Conservation (phyloP, 2,888 invertebrate genomes). For the Lochmaea capreae region DNA sequence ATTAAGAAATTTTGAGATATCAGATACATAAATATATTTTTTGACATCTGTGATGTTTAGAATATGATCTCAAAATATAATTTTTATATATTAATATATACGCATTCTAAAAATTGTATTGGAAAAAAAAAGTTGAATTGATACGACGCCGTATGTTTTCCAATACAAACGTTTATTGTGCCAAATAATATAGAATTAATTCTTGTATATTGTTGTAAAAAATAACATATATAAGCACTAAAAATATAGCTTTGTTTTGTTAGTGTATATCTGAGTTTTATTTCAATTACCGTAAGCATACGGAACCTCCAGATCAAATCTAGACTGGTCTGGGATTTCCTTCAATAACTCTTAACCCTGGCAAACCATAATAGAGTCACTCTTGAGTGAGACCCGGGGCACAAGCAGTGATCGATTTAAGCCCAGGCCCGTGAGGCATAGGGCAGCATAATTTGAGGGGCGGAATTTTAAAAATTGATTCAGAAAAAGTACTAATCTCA, state of each 20-base stretch:
- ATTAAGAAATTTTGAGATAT: constrained; percentile 50
- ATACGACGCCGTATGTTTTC: not conserved
- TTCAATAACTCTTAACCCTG: no score
- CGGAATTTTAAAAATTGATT: no score
- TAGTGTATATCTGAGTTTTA: constrained; percentile 51
- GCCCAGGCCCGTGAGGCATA: no score
- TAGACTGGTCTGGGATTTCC: no score
- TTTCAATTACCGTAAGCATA: constrained; percentile 11
- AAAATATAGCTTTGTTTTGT: constrained; percentile 58
- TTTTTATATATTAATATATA: constrained; percentile 54
- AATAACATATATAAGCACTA: constrained; percentile 56
- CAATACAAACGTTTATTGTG: constrained; percentile 29
- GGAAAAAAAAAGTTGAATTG: constrained; percentile 9
- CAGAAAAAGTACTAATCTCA: no score
- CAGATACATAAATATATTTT: constrained; percentile 60
- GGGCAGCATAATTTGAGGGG: no score
- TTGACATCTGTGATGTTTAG: constrained; percentile 77
- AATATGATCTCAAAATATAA: constrained; percentile 67
- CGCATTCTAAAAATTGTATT: constrained; percentile 31
- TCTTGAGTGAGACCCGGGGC: no score
- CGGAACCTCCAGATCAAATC: no score
- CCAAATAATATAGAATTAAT: constrained; percentile 46
- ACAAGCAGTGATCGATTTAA: no score
- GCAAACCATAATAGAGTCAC: no score
- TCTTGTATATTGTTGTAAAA: constrained; percentile 58